These are phyloP conservation scores for Mimumesa dahlbomi DNA, from an alignment of 2,888 invertebrate species.

Conservation along the genomic window DNA sequence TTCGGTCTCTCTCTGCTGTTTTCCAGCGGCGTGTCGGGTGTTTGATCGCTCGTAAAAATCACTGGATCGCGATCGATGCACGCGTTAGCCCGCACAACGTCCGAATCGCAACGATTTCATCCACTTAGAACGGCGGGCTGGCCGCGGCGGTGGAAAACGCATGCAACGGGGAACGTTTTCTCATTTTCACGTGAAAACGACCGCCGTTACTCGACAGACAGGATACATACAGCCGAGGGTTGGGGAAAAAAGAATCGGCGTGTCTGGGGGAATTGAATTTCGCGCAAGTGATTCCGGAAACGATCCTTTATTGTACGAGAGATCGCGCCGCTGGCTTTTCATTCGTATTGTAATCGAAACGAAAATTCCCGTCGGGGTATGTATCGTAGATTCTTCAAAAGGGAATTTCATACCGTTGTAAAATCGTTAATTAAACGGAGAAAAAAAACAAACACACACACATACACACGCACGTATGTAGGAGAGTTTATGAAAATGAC, in stretches of 20 bases:
- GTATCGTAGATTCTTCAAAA: too few relatives aligned
- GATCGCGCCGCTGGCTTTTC: too few relatives aligned
- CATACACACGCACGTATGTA: too few relatives aligned
- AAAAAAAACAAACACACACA: too few relatives aligned
- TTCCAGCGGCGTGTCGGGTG: neutral
- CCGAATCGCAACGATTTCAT: conserved; percentile 17
- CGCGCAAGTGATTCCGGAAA: neutral
- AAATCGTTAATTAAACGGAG: too few relatives aligned
- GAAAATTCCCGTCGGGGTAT: too few relatives aligned
- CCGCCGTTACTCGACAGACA: conserved; percentile 4
- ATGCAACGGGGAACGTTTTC: conserved; percentile 2
- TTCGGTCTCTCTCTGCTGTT: conserved; percentile 20
- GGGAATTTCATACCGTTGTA: too few relatives aligned
- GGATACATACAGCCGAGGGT: conserved; percentile 12
- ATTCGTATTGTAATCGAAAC: too few relatives aligned
- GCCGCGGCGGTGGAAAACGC: neutral
- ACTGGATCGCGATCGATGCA: conserved; percentile 16
- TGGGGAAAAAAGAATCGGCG: neutral
- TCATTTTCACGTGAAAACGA: conserved; percentile 17
- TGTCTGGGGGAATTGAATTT: neutral
- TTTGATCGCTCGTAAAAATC: conserved; percentile 38
- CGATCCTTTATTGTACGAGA: too few relatives aligned
- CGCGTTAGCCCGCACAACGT: neutral
- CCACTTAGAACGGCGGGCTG: conserved; percentile 1
- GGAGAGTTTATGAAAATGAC: too few relatives aligned